These are phyloP conservation scores for Chrysopa pallens DNA, from an alignment of 1,140 invertebrate genomes.

Conservation along the genomic window DNA sequence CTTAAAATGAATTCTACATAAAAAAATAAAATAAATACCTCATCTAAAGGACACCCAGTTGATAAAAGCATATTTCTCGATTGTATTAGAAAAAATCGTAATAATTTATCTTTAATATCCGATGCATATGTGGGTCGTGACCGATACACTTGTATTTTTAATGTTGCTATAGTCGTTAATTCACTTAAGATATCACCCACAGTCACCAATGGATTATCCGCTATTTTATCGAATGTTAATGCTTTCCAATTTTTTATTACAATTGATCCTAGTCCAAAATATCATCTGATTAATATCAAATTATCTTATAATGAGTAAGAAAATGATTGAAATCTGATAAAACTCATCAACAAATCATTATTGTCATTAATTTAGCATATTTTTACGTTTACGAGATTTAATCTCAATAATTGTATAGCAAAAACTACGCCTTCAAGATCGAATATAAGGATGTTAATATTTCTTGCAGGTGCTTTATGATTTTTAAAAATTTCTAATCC, in stretches of 20 bases:
- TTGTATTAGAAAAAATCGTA: conserved; percentile 71
- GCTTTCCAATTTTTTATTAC: conserved; percentile 91
- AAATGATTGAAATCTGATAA: too few relatives aligned
- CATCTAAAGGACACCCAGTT: conserved; percentile 81
- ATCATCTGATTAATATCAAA: too few relatives aligned
- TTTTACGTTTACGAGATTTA: too few relatives aligned
- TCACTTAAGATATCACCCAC: conserved; percentile 87
- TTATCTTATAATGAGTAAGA: too few relatives aligned
- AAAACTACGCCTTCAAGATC: too few relatives aligned
- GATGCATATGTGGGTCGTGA: conserved; percentile 54
- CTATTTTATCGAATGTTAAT: conserved; percentile 72
- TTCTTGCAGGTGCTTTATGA: too few relatives aligned
- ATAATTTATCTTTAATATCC: conserved; percentile 85
- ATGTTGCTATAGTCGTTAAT: conserved; percentile 72
- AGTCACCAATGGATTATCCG: conserved; percentile 65
- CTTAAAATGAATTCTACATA: too few relatives aligned
- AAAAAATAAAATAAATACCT: conserved; percentile 36
- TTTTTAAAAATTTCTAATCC: too few relatives aligned
- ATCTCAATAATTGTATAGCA: too few relatives aligned
- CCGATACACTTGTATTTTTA: conserved; percentile 75
- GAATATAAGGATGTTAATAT: too few relatives aligned
- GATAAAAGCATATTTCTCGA: conserved; percentile 69
- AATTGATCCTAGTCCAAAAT: conserved; percentile 46
- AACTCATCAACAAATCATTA: too few relatives aligned
- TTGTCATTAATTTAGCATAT: too few relatives aligned